Conservation (phyloP, 2,888 invertebrate genomes). For the Diadromus collaris region DNA sequence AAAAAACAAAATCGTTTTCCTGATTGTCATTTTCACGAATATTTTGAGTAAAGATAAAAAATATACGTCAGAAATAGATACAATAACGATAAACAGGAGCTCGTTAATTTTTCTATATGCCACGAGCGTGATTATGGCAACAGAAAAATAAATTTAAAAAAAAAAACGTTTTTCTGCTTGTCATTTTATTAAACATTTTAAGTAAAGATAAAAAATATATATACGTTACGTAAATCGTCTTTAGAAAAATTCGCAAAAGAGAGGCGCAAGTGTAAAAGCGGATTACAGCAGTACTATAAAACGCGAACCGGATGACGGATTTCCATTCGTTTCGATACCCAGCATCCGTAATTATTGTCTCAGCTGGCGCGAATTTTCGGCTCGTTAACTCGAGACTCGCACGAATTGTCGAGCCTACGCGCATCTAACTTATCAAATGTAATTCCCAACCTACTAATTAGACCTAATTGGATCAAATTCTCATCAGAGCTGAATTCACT, state of each 20-base stretch:
- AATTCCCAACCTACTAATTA: neutral
- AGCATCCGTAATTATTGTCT: slow-evolving; percentile 4
- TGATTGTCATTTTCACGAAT: too few relatives aligned
- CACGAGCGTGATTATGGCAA: neutral
- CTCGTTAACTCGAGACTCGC: neutral
- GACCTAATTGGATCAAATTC: neutral
- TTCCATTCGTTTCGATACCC: slow-evolving; percentile 10
- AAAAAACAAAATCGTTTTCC: too few relatives aligned
- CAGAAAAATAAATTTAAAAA: neutral
- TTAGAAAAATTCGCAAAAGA: neutral
- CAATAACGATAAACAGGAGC: slow-evolving; percentile 1
- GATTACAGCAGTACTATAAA: neutral
- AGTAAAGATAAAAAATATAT: neutral
- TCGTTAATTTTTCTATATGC: slow-evolving; percentile 9
- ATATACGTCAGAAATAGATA: too few relatives aligned
- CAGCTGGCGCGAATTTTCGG: slow-evolving; percentile 5
- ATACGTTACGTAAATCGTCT: neutral
- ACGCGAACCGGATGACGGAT: slow-evolving; percentile 1
- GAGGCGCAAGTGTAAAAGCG: neutral
- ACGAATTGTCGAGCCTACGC: neutral
- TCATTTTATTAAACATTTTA: neutral
- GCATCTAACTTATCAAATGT: neutral
- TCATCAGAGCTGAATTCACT: slow-evolving; percentile 1
- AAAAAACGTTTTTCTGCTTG: neutral
- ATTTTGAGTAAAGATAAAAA: too few relatives aligned